Evolutionary conservation across 2,888 invertebrate species (phyloP), one percentile per base, ranked within the genome.

Genomic region (Orthosia cruda): DNA sequence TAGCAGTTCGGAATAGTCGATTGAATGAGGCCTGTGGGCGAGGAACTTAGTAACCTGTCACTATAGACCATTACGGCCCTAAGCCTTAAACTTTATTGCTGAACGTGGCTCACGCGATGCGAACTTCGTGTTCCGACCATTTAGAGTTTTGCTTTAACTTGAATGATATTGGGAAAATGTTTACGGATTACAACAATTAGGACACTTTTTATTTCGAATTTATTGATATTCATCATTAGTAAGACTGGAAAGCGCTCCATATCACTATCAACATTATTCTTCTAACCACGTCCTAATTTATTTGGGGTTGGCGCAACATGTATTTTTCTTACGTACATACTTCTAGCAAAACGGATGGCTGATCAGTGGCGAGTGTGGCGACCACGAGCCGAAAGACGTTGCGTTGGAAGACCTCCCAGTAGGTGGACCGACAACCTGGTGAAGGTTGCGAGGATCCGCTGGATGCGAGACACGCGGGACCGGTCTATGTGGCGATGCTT

Each of bases 21-120:
- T 72, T 72, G 72, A 78, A 80, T 61, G 72, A 68, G 59, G 55
- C 79, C 50, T 78, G 80, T 78, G 83, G 79, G 83, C 83, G 83
- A 72, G 57, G 76, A 75, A 49, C 81, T 70, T 64, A 65, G 80
- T 84, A 65, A 71, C 64, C 75, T 58, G 80, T 71, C 80, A 71
- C 52, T 68, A 55, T 52, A 50, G 45, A 71, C 70, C 70, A 80
- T 84, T 84, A 84, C 20, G 54, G 64, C 67, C 67, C 70, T 74
- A 80, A 61, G 57, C 15, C 52, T 40, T 70, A 23, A 18, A 78
- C 67, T 80, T 83, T 65, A 80, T 83, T 65, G 68, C 57, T 23
- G 57, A 74, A 71, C 70, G 70, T 54, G 57, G 47, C 58, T 67
- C 84, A 83, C 69, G 80, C 80, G 69, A 70, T 74, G 58, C 64